Evolutionary conservation across 2,797 vertebrate genomes (phyloP).

Genomic region (Capromys pilorides): DNA sequence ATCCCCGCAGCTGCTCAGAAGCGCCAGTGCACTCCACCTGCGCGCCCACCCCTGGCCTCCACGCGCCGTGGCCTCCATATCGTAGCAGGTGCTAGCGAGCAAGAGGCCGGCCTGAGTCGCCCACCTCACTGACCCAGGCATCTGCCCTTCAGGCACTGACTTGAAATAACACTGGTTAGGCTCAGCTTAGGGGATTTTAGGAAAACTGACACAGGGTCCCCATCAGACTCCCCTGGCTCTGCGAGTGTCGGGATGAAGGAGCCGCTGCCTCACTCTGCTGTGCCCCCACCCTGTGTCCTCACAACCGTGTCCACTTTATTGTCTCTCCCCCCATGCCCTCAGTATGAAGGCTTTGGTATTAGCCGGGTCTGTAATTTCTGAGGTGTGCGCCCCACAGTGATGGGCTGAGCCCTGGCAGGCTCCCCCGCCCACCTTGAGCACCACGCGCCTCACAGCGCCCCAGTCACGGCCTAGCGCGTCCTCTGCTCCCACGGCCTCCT

Average conservation of each 20-base stretch:
- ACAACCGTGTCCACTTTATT: no score
- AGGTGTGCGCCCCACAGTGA: not conserved
- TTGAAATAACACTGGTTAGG: not conserved
- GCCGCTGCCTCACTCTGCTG: not conserved
- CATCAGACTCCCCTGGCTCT: fast-evolving
- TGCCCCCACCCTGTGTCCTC: fast-evolving
- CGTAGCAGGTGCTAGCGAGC: not conserved
- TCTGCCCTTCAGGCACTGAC: not conserved
- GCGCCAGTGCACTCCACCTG: conserved; percentile 71
- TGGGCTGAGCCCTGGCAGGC: not conserved
- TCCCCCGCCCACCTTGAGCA: not conserved
- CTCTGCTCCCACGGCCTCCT: not conserved
- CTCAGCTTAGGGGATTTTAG: not conserved
- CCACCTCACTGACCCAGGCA: not conserved
- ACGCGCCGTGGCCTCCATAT: not conserved
- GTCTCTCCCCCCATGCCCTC: no score
- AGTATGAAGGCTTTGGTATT: not conserved
- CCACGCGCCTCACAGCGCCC: not conserved
- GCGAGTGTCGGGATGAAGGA: not conserved
- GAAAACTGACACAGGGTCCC: not conserved
- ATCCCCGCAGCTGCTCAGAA: conserved; percentile 69
- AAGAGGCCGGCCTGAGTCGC: not conserved
- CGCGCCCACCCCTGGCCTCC: conserved; percentile 73
- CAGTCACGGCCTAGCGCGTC: not conserved
- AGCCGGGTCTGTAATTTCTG: not conserved